phyloP scores from a whole-genome alignment of 2,113 vertebrate genomes.

The Brachionichthys hirsutus region DNA sequence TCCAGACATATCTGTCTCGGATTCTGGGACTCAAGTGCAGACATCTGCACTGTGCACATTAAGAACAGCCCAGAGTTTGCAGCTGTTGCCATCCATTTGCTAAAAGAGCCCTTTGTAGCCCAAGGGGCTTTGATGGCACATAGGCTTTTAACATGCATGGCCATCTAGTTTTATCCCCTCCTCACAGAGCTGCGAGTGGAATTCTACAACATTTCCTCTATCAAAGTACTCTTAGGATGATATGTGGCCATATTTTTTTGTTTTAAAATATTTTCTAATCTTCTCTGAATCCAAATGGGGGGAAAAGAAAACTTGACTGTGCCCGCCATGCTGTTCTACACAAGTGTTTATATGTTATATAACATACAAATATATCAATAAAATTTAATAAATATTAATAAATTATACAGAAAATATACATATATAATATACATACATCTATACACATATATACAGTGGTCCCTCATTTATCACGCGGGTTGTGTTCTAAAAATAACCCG shows the following conservation, averaged over 20 bases:
- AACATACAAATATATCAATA: too few species aligned
- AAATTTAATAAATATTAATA: too few species aligned
- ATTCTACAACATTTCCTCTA: slow-evolving; percentile 40
- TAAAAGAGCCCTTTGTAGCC: slow-evolving; percentile 70
- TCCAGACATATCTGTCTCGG: slow-evolving; percentile 62
- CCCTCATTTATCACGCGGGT: too few species aligned
- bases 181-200: slow-evolving; percentile 27
- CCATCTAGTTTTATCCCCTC: slow-evolving; percentile 29
- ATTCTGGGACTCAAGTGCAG: slow-evolving; percentile 58
- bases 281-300: slow-evolving; percentile 15
- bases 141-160: slow-evolving; percentile 68
- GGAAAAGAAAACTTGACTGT: too few species aligned
- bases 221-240: slow-evolving; percentile 30
- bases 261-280: slow-evolving; percentile 17
- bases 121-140: slow-evolving; percentile 68
- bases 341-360: too few species aligned
- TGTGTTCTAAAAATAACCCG: too few species aligned
- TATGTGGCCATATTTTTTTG: slow-evolving; percentile 20
- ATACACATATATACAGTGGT: too few species aligned
- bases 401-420: too few species aligned
- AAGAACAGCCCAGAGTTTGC: slow-evolving; percentile 65
- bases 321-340: too few species aligned
- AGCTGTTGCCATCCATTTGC: slow-evolving; percentile 72
- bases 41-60: slow-evolving; percentile 64
- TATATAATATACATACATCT: too few species aligned